Conservation (phyloP, 1,140 invertebrate species). For the Delia radicum region DNA sequence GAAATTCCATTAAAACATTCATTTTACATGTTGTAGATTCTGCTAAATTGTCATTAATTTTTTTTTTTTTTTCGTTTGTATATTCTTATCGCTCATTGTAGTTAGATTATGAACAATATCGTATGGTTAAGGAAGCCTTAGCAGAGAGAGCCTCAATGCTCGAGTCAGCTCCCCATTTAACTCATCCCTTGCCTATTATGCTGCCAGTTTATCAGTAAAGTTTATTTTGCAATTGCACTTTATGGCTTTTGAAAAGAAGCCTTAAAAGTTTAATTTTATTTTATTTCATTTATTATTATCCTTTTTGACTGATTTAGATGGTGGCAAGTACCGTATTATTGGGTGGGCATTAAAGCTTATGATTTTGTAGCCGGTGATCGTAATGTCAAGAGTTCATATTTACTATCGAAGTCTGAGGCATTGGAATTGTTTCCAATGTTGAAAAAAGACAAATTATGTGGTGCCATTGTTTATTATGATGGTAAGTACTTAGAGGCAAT, state of each 20-base stretch:
- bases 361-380: slow-evolving; percentile 95
- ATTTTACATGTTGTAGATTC: background rate
- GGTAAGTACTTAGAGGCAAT: slow-evolving; percentile 62
- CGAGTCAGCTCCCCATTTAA: slow-evolving; percentile 93
- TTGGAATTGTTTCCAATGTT: slow-evolving; percentile 98
- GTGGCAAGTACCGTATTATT: slow-evolving; percentile 99
- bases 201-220: slow-evolving; percentile 94
- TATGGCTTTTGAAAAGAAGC: background rate
- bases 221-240: slow-evolving; percentile 7
- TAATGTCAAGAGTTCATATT: slow-evolving; percentile 94
- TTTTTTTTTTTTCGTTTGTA: background rate
- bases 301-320: slow-evolving; percentile 65
- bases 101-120: slow-evolving; percentile 91
- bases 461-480: slow-evolving; percentile 98
- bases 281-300: too few species aligned
- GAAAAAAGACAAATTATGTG: slow-evolving; percentile 87
- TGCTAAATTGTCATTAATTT: background rate
- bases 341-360: slow-evolving; percentile 98
- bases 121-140: slow-evolving; percentile 97
- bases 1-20: too few species aligned
- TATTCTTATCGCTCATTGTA: slow-evolving; percentile 45
- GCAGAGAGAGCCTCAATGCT: slow-evolving; percentile 93
- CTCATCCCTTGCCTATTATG: slow-evolving; percentile 97
- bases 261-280: background rate
- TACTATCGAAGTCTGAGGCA: slow-evolving; percentile 88